These are phyloP conservation scores for Eubasilissa regina DNA, from an alignment of 1,140 invertebrate species.

Conservation along the genomic window DNA sequence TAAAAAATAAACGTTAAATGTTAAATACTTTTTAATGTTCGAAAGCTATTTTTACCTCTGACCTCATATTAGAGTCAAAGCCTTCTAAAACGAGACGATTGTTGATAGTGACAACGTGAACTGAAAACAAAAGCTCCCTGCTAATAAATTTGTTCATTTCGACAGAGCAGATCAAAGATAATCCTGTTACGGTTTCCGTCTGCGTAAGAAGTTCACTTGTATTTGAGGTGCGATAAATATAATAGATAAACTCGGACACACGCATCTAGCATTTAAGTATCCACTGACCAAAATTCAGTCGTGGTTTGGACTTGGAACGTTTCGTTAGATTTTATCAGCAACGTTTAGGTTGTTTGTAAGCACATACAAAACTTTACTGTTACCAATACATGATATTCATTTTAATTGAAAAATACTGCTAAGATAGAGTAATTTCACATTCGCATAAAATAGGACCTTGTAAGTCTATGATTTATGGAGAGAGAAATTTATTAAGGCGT, in stretches of 20 bases:
- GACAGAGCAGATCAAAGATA: background rate
- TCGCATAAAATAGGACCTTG: no score
- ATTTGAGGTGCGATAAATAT: background rate
- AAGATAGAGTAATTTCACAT: no score
- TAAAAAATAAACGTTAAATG: slow-evolving; percentile 15
- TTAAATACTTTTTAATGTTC: slow-evolving; percentile 14
- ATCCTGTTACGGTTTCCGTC: background rate
- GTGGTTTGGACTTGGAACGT: no score
- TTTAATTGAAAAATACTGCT: no score
- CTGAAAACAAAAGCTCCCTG: background rate
- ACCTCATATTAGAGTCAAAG: slow-evolving; percentile 13
- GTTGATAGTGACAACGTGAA: background rate
- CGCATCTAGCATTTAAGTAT: background rate
- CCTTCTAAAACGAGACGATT: background rate
- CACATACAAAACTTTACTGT: no score
- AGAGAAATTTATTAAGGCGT: no score
- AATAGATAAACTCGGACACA: background rate
- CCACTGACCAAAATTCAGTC: no score
- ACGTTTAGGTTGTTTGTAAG: no score
- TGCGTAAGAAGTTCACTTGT: background rate
- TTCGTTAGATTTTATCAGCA: no score
- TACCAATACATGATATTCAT: no score
- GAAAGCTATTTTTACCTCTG: slow-evolving; percentile 5
- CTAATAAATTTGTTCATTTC: background rate
- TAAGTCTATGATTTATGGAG: no score